A percentile compares a stretch with the other conserved stretches of the same genome.
phyloP scores from a whole-genome alignment of 2,888 invertebrate species.

The Syrista parreyssii region DNA sequence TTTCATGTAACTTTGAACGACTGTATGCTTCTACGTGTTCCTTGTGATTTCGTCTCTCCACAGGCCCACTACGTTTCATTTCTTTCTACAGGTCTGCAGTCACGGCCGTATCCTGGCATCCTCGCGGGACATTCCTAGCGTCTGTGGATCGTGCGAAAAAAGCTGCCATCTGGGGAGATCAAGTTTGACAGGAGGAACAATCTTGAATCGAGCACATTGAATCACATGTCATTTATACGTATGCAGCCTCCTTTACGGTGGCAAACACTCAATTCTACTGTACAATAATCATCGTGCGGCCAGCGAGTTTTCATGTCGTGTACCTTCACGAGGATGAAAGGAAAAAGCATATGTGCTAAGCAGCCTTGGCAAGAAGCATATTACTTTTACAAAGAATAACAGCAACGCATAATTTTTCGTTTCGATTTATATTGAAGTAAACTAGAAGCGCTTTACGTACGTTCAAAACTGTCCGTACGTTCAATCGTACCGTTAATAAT shows the following conservation, averaged over 20 bases:
- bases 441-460: too few species aligned
- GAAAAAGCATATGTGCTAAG: too few species aligned
- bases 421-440: not conserved
- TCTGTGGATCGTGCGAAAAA: conserved; percentile 87
- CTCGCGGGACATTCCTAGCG: conserved; percentile 81
- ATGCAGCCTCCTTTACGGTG: not conserved
- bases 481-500: not conserved
- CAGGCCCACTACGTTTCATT: not conserved
- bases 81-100: conserved; percentile 79
- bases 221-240: not conserved
- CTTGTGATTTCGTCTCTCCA: not conserved
- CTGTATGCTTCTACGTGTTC: not conserved
- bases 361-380: not conserved
- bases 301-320: not conserved
- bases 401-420: not conserved
- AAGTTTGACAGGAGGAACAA: conserved; percentile 62
- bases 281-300: not conserved
- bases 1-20: not conserved
- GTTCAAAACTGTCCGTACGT: too few species aligned
- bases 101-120: conserved; percentile 90
- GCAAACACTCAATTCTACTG: not conserved
- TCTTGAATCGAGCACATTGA: conserved; percentile 37
- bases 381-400: not conserved
- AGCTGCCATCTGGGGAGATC: conserved; percentile 83
- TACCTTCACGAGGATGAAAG: not conserved